phyloP scores from a whole-genome alignment of 2,797 vertebrate genomes.

The Hippocampus kuda region DNA sequence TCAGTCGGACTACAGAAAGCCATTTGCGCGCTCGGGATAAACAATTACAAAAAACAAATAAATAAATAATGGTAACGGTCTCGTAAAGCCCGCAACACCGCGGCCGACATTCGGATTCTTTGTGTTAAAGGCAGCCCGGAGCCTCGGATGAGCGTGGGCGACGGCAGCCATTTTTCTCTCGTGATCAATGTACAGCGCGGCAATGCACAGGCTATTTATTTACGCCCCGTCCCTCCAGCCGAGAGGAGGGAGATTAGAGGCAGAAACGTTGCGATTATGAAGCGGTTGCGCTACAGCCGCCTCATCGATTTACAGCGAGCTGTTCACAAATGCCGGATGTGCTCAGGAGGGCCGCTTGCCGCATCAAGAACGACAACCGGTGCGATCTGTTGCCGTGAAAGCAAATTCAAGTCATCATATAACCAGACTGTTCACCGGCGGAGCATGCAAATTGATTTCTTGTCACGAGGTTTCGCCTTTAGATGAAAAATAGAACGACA shows the following conservation, averaged over 20 bases:
- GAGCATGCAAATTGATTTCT: not conserved
- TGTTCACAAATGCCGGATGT: constrained; percentile 43
- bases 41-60: constrained; percentile 60
- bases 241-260: constrained; percentile 44
- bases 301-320: constrained; percentile 48
- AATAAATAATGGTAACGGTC: constrained; percentile 67
- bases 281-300: constrained; percentile 38
- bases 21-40: constrained; percentile 64
- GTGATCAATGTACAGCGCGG: constrained; percentile 56
- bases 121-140: constrained; percentile 53
- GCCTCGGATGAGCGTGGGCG: constrained; percentile 52
- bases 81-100: constrained; percentile 65
- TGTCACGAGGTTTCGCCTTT: not conserved
- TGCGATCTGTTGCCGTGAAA: not conserved
- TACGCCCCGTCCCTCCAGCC: constrained; percentile 22
- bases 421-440: not conserved
- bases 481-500: not conserved
- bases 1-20: constrained; percentile 61
- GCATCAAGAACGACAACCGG: constrained; percentile 19
- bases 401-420: not conserved
- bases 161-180: constrained; percentile 51
- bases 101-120: constrained; percentile 63
- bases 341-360: constrained; percentile 21
- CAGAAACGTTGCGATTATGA: constrained; percentile 46
- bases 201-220: constrained; percentile 50